Evolutionary conservation across 2,888 invertebrate genomes (phyloP), one percentile per base, ranked within the genome.

Genomic region (Strigamia transsilvanica): DNA sequence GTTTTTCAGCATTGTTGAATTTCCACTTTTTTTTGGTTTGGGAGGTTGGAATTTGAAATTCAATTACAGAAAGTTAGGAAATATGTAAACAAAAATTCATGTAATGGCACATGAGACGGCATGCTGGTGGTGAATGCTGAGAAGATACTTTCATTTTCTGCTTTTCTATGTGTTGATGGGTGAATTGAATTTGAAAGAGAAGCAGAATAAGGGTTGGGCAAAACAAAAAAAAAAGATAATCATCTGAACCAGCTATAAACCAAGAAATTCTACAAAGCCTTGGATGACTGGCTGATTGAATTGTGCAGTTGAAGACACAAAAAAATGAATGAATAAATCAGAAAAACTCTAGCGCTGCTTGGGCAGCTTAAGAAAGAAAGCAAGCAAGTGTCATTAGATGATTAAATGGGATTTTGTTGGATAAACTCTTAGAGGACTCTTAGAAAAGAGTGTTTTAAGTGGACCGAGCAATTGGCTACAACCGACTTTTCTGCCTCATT

Each of bases 41-140:
- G 46, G 12, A 46, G 46, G 46, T 46, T 46, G 46, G 46, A 46
- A 46, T 46, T 46, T 46, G 46, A 46, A 46, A 46, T 46, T 46
- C 46, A 46, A 46, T 46, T 46, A 46, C 46, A 46, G 46, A 46
- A 46, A 46, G 46, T 46, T 46, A 46, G 7, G 46, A 46, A 46
- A 46, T 46, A 46, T 46, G 46, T 46, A n/a, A 46, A 46, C 12
- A 46, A 46, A 46, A 46, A 46, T 46, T 46, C 46, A 46, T 15
- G 15, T 15, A 46, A 46, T 46, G 12, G 46, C 46, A 46, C 46
- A 46, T 46, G 46, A 46, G 12, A 46, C 46, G 12, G 46, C 46
- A 13, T 46, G 46, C 15, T 46, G 46, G 46, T 46, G 46, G 46
- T 46, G 46, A 46, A 46, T 46, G 46, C 12, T 46, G 46, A 46